Percentiles rank a stretch among this genome's conserved stretches.
phyloP scores from a whole-genome alignment of 2,113 vertebrate genomes.

The Myiozetetes cayanensis region DNA sequence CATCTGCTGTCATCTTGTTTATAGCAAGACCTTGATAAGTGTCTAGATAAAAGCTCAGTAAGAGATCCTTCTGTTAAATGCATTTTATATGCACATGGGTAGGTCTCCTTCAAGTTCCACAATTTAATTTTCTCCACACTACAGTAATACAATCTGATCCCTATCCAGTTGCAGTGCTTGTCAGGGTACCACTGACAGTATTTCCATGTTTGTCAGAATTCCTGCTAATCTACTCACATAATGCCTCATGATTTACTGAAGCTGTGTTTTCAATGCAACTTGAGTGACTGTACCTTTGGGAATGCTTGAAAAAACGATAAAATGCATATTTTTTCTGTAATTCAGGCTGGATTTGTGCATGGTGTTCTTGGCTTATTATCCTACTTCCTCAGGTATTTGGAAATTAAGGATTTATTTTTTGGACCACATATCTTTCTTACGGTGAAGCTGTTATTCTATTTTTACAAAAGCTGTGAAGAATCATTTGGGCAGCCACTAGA shows the following conservation, averaged over 20 bases:
- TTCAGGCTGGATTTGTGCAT: neutral
- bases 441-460: neutral
- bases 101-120: neutral
- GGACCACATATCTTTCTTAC: neutral
- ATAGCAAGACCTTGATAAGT: neutral
- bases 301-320: slow-evolving; percentile 4
- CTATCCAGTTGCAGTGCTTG: neutral
- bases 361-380: neutral
- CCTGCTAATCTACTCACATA: neutral
- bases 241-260: neutral
- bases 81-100: neutral
- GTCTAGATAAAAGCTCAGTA: neutral
- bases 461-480: slow-evolving; percentile 11
- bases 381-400: neutral
- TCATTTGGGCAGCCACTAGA: neutral
- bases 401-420: neutral
- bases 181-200: neutral
- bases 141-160: slow-evolving; percentile 7
- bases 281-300: neutral
- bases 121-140: slow-evolving; percentile 37
- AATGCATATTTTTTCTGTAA: neutral
- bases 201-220: slow-evolving; percentile 20
- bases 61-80: neutral
- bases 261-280: neutral
- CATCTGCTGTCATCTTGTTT: slow-evolving; percentile 9